Conservation (phyloP, 2,888 invertebrate genomes). For the Notocelia uddmanniana region DNA sequence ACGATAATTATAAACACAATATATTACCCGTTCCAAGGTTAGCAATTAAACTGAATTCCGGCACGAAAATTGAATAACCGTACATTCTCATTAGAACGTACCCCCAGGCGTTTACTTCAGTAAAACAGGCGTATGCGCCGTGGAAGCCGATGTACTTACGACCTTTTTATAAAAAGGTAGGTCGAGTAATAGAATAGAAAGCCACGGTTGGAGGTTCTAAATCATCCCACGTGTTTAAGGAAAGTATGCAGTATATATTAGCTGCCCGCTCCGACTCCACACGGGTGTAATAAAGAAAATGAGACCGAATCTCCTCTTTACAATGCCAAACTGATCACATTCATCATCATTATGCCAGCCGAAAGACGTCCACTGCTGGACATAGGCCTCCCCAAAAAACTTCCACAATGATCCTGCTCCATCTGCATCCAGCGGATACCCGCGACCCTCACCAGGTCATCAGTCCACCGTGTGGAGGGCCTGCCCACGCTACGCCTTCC, state of each 20-base stretch:
- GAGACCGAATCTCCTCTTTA: too few relatives aligned
- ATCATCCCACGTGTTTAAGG: slow-evolving; percentile 30
- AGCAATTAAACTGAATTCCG: slow-evolving; percentile 33
- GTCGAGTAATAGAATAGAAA: slow-evolving; percentile 19
- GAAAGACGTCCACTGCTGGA: too few relatives aligned
- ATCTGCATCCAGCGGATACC: too few relatives aligned
- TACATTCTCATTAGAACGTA: slow-evolving; percentile 18
- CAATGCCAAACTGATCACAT: too few relatives aligned
- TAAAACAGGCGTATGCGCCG: not conserved
- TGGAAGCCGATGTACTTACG: not conserved
- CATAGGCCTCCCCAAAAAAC: too few relatives aligned
- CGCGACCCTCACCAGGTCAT: too few relatives aligned
- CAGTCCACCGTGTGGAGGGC: too few relatives aligned
- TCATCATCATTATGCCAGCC: too few relatives aligned
- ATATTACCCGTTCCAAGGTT: slow-evolving; percentile 24
- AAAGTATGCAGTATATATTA: slow-evolving; percentile 8
- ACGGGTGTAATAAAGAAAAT: too few relatives aligned
- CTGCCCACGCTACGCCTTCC: too few relatives aligned
- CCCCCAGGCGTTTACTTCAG: slow-evolving; percentile 9
- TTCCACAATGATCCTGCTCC: too few relatives aligned
- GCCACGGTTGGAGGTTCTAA: slow-evolving; percentile 20
- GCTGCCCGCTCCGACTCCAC: too few relatives aligned
- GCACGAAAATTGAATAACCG: slow-evolving; percentile 32
- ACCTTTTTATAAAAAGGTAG: not conserved
- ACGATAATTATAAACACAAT: slow-evolving; percentile 13